phyloP scores from a whole-genome alignment of 2,888 invertebrate species.

The Mystacides longicornis region DNA sequence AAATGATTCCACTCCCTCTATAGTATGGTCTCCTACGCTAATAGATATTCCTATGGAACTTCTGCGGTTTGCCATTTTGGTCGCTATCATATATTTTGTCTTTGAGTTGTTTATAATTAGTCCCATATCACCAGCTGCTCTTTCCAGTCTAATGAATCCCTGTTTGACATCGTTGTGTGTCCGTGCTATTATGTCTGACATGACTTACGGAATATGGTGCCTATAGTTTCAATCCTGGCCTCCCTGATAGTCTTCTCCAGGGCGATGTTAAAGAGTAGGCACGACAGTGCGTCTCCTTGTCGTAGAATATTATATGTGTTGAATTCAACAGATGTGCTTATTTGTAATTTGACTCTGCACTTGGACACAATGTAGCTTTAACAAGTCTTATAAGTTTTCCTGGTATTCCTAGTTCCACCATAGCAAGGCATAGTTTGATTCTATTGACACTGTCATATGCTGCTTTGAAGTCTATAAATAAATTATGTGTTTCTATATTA shows the following conservation, averaged over 20 bases:
- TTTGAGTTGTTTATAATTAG: too few relatives aligned
- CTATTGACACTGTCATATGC: slow-evolving; percentile 20
- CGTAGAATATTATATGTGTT: background rate
- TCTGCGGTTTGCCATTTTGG: background rate
- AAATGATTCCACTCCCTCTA: background rate
- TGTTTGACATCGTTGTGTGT: too few relatives aligned
- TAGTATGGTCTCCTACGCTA: background rate
- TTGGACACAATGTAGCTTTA: background rate
- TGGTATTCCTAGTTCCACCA: slow-evolving; percentile 19
- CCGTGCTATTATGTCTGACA: too few relatives aligned
- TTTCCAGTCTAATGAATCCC: too few relatives aligned
- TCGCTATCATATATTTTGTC: too few relatives aligned
- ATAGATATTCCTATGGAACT: background rate
- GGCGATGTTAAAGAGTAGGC: too few relatives aligned
- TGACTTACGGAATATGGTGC: too few relatives aligned
- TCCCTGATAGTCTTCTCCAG: too few relatives aligned
- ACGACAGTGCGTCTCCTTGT: background rate
- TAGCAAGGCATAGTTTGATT: slow-evolving; percentile 14
- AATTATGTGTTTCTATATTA: slow-evolving; percentile 8
- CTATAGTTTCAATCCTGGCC: too few relatives aligned
- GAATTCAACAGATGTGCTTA: background rate
- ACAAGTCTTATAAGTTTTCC: slow-evolving; percentile 6
- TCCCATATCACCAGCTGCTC: too few relatives aligned
- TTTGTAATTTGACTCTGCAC: background rate
- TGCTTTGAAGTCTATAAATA: slow-evolving; percentile 22